These are phyloP conservation scores for Zaprionus lineosus DNA, from an alignment of 2,888 invertebrate genomes.

Conservation along the genomic window DNA sequence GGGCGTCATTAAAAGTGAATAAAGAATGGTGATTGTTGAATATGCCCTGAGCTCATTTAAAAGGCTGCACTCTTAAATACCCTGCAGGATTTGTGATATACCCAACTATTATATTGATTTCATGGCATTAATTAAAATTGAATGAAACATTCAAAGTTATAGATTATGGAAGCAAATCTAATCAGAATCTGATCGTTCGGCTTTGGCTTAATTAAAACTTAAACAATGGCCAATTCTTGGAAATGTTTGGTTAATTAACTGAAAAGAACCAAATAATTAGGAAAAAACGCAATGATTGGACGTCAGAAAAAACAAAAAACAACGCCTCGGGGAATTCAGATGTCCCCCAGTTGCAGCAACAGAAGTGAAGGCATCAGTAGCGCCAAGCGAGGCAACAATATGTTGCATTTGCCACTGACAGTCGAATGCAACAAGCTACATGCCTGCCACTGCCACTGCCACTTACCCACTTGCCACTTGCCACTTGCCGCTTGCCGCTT, in stretches of 20 bases:
- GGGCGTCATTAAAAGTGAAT: no score
- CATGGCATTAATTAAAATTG: no score
- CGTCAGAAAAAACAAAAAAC: conserved; percentile 18
- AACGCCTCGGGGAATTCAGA: conserved; percentile 46
- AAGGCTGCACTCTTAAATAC: no score
- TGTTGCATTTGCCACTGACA: conserved; percentile 33
- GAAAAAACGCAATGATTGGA: background rate
- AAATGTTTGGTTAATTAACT: conserved; percentile 51
- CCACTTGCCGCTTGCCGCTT: conserved; percentile 19
- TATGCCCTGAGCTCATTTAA: no score
- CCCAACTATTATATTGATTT: no score
- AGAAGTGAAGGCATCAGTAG: conserved; percentile 62
- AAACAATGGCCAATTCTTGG: conserved; percentile 30
- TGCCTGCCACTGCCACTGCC: background rate
- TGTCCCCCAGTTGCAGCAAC: conserved; percentile 23
- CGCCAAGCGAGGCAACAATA: conserved; percentile 16
- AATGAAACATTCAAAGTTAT: no score
- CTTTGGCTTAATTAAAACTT: conserved; percentile 38
- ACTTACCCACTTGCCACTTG: conserved; percentile 20
- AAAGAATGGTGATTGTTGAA: no score
- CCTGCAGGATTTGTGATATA: no score
- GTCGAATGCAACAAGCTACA: conserved; percentile 6
- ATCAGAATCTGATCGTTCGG: background rate
- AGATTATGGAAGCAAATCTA: no score
- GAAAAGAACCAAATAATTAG: background rate